Evolutionary conservation across 2,113 vertebrate species (phyloP), one percentile per base, ranked within the genome.

Genomic region (Psophia crepitans): DNA sequence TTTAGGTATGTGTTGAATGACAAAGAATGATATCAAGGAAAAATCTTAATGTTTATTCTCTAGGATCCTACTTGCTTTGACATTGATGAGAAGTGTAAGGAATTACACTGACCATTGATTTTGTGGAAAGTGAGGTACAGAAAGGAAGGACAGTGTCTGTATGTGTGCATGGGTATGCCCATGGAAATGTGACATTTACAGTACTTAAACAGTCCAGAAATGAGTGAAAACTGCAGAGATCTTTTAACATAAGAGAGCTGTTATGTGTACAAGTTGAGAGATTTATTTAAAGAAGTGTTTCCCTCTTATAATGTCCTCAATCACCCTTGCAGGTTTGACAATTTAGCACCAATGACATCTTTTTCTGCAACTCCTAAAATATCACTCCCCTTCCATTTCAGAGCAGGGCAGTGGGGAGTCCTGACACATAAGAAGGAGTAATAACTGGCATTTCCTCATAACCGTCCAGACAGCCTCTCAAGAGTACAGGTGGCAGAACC

Each of bases 371-470:
- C 11, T 60, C 32, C 26, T 61, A 35, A 80, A 80, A 56, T 60
- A 39, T 27, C 3, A 5, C 10, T 33, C 3, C 27, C 1, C 3
- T 63, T 41, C 23, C 20, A 15, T 48, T 73, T n/a, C 0, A 0
- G 22, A 81, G 17, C 2, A 8, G n/a, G n/a, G 17, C 10, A 8
- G 5, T 22, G 17, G 26, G 23, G 5, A 64, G 9, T 49, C 64
- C 39, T 65, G 54, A 69, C 44, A 56, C 58, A 21, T 7, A 9
- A 73, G 28, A 71, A 63, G 1, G 3, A 80, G 14, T 37, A 24
- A 64, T 48, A 28, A 44, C n/a, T 11, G 9, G 2, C 30, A 74
- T 81, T 60, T 81, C 35, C 60, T 51, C 12, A 16, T 48, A 79
- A 58, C 14, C 2, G 8, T 14, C 8, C 51, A 78, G 69, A 6